A percentile compares a stretch with the other conserved stretches of the same genome.
Conservation (phyloP, 2,797 vertebrate genomes). For the Alcedo atthis region DNA sequence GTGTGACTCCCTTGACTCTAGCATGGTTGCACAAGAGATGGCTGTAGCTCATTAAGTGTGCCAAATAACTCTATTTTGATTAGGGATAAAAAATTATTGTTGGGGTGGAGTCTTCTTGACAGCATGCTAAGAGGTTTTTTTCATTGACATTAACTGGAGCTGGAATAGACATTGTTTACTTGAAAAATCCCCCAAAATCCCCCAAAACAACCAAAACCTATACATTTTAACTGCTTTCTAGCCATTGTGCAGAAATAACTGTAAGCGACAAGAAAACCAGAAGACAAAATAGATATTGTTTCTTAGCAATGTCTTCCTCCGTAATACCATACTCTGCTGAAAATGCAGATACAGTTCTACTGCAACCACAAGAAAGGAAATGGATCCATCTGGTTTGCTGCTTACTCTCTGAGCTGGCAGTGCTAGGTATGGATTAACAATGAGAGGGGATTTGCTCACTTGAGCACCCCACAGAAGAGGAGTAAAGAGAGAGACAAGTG, state of each 20-base stretch:
- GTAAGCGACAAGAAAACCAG: neutral
- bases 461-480: neutral
- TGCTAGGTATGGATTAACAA: fast-evolving
- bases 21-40: conserved; percentile 8
- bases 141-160: neutral
- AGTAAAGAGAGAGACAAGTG: neutral
- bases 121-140: neutral
- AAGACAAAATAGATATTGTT: neutral
- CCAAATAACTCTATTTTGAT: conserved; percentile 14
- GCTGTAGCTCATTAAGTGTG: neutral
- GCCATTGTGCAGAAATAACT: neutral
- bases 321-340: neutral
- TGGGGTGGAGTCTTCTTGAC: neutral
- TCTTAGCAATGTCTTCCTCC: neutral
- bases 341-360: neutral
- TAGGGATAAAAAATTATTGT: neutral
- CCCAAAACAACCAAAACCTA: too few species aligned
- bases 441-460: neutral
- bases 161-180: neutral
- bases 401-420: neutral
- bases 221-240: neutral
- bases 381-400: neutral
- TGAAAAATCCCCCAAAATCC: neutral
- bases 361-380: neutral
- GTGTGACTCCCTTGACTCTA: conserved; percentile 18